phyloP scores from a whole-genome alignment of 2,113 vertebrate genomes.

The Seriola quinqueradiata region DNA sequence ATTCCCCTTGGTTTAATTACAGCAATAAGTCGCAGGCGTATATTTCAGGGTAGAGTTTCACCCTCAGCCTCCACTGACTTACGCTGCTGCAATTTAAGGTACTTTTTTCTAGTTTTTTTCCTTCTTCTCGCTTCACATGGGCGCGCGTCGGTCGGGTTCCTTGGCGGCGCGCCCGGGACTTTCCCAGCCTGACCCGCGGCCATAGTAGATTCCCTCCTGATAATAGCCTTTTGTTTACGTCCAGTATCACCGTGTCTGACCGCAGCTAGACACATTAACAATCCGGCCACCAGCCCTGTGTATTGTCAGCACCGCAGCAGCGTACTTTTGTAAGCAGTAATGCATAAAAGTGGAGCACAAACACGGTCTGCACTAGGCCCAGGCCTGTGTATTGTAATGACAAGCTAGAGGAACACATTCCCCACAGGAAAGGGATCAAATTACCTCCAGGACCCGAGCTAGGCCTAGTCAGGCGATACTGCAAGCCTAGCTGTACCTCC shows the following conservation, averaged over 20 bases:
- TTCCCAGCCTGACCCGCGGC: constrained; percentile 86
- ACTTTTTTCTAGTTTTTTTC: constrained; percentile 25
- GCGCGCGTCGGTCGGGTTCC: constrained; percentile 80
- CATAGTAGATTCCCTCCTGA: constrained; percentile 80
- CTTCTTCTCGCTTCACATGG: constrained; percentile 43
- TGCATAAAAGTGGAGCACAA: not conserved
- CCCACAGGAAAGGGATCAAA: constrained; percentile 62
- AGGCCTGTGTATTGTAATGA: constrained; percentile 30
- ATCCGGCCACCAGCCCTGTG: not conserved
- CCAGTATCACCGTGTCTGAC: constrained; percentile 29
- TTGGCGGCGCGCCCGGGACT: constrained; percentile 95
- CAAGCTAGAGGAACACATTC: constrained; percentile 51
- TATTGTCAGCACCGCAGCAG: constrained; percentile 7
- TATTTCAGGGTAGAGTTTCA: not conserved
- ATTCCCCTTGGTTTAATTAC: not conserved
- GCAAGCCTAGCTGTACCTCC: not conserved
- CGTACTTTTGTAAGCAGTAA: not conserved
- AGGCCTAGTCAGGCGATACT: constrained; percentile 43
- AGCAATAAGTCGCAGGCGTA: not conserved
- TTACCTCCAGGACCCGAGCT: constrained; percentile 62
- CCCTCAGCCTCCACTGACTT: not conserved
- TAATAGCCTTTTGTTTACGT: constrained; percentile 82
- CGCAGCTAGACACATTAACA: constrained; percentile 7
- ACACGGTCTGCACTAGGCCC: not conserved
- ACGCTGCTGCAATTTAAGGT: not conserved